phyloP scores from a whole-genome alignment of 2,888 invertebrate species.

The Dasypogon diadema region DNA sequence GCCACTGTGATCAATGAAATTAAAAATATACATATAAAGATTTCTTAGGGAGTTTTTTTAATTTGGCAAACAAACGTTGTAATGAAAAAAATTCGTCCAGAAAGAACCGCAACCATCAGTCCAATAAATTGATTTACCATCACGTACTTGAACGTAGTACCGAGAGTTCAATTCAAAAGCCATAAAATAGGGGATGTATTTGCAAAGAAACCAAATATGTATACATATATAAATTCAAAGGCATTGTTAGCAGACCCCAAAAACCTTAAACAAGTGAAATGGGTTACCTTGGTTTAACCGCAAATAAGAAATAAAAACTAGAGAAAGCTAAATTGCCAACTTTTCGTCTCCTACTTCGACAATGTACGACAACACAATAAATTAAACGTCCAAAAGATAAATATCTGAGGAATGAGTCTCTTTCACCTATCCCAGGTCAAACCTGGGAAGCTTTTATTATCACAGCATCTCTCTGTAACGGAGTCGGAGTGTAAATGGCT shows the following conservation, averaged over 20 bases:
- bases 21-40: no score
- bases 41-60: no score
- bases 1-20: no score
- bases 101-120: no score
- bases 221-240: background rate
- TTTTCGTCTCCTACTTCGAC: constrained; percentile 28
- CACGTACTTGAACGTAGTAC: no score
- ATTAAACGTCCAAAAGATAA: constrained; percentile 38
- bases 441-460: constrained; percentile 2
- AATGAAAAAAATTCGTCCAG: no score
- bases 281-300: constrained; percentile 27
- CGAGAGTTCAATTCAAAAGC: background rate
- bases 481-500: constrained; percentile 23
- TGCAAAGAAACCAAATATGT: background rate
- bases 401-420: constrained; percentile 25
- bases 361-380: constrained; percentile 36
- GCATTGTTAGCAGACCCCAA: background rate
- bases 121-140: no score
- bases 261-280: background rate
- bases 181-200: background rate
- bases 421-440: background rate
- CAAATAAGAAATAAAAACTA: background rate
- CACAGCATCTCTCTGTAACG: constrained; percentile 10
- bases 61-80: no score
- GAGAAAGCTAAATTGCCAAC: background rate